Evolutionary conservation across 2,113 vertebrate species (phyloP).

Genomic region (Notothenia coriiceps): DNA sequence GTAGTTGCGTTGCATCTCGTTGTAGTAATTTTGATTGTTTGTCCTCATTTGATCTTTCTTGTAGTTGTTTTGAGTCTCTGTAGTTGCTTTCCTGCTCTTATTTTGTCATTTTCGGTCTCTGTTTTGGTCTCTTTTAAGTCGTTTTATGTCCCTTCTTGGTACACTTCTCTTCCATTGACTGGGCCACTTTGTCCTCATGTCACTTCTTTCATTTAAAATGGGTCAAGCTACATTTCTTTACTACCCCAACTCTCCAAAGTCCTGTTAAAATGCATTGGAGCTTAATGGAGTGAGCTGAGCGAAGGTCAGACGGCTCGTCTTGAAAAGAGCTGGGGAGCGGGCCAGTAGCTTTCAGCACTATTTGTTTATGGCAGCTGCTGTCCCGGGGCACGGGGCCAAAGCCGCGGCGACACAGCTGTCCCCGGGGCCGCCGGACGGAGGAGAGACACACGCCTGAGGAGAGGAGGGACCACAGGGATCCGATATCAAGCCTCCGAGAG

Average conservation of each 20-base stretch:
- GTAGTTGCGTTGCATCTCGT: too few relatives aligned
- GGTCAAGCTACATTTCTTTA: slow-evolving; percentile 23
- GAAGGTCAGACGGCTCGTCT: slow-evolving; percentile 53
- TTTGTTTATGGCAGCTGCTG: slow-evolving; percentile 82
- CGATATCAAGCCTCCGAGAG: slow-evolving; percentile 21
- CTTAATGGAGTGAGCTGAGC: slow-evolving; percentile 53
- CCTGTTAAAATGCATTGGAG: slow-evolving; percentile 44
- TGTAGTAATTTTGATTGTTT: too few relatives aligned
- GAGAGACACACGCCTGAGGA: slow-evolving; percentile 60
- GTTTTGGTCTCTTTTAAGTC: too few relatives aligned
- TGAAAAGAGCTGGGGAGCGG: slow-evolving; percentile 61
- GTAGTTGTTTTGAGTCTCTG: too few relatives aligned
- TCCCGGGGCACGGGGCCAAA: slow-evolving; percentile 73
- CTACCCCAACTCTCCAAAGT: slow-evolving; percentile 14
- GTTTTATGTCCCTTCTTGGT: too few relatives aligned
- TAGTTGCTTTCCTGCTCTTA: too few relatives aligned
- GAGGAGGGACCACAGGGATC: slow-evolving; percentile 44
- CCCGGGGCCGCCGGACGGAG: slow-evolving; percentile 51
- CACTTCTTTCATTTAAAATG: slow-evolving; percentile 27
- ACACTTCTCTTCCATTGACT: too few relatives aligned
- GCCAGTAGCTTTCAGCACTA: slow-evolving; percentile 77
- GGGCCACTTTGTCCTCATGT: slow-evolving; percentile 13
- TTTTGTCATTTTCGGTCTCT: too few relatives aligned
- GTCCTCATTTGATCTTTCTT: too few relatives aligned
- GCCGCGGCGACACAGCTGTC: slow-evolving; percentile 69